Percentiles rank a stretch among this genome's conserved stretches.
Conservation (phyloP, 2,113 vertebrate species). For the Phalacrocorax aristotelis region DNA sequence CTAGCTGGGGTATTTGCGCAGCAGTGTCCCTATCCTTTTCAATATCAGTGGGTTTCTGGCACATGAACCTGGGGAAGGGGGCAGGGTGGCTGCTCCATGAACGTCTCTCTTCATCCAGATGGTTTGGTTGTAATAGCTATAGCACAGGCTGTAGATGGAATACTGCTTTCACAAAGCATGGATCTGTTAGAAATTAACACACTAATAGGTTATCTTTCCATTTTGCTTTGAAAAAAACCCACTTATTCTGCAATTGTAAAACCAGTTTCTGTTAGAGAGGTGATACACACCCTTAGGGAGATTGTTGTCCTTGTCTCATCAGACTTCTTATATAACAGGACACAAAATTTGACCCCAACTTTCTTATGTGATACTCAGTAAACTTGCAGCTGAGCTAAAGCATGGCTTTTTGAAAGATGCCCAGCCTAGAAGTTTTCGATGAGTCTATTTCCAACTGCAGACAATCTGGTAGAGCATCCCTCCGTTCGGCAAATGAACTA, state of each 20-base stretch:
- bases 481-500: slow-evolving; percentile 4
- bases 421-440: not conserved
- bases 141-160: not conserved
- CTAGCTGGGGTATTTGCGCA: not conserved
- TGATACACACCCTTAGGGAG: not conserved
- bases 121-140: not conserved
- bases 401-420: not conserved
- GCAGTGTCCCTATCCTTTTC: not conserved
- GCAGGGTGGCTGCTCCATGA: not conserved
- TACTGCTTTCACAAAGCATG: not conserved
- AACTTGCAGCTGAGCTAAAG: not conserved
- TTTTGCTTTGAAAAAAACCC: not conserved
- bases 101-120: not conserved
- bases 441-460: not conserved
- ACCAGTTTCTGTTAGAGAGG: not conserved
- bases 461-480: not conserved
- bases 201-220: not conserved
- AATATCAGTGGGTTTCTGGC: not conserved
- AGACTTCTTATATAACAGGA: not conserved
- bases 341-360: not conserved
- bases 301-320: not conserved
- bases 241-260: not conserved
- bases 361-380: not conserved
- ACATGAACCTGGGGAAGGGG: not conserved
- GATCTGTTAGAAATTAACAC: not conserved